Evolutionary conservation across 2,888 invertebrate species (phyloP), one percentile per base, ranked within the genome.

Genomic region (Scrobipalpa atriplicella): DNA sequence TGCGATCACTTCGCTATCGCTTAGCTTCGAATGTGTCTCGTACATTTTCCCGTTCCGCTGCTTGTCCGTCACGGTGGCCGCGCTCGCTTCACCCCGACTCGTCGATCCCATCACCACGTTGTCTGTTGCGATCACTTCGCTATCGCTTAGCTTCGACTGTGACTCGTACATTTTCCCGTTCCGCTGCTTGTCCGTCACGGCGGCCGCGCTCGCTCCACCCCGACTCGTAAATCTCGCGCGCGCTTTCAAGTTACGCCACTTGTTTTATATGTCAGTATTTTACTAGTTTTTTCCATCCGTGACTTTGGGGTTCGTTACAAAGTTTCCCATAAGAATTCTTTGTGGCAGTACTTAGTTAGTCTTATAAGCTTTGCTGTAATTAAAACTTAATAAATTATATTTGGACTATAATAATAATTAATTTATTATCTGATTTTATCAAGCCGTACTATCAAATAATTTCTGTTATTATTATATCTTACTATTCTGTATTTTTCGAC

Each of bases 211-310:
- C 63, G 66, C 51, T 75, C 71, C 72, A 70, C 69, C 69, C 65
- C 68, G 68, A 65, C 70, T 73, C 76, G 73, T 74, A 69, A 72
- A 73, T 73, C 76, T 72, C 62, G 29, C 62, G 70, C 69, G 72
- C 73, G 72, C 76, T 75, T 72, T 75, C 70, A 73, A 72, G 70
- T 69, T 71, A 69, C 71, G 69, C 52, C 61, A 61, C 39, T 61
- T 52, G 61, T 61, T 67, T 64, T 39, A 36, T 65, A 39, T 38
- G 39, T 64, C 54, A 54, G 64, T 54, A 47, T 47, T 62, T 38
- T 38, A 38, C 38, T 36, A 58, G 29, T 38, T 21, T 56, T 21
- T 21, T 21, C 21, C 54, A 56, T 47, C 47, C 47, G 47, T 47
- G 47, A 47, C 47, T 47, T 47, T n/a, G 16, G n/a, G n/a, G 10